Conservation (phyloP, 2,113 vertebrate species). For the Psophia crepitans region DNA sequence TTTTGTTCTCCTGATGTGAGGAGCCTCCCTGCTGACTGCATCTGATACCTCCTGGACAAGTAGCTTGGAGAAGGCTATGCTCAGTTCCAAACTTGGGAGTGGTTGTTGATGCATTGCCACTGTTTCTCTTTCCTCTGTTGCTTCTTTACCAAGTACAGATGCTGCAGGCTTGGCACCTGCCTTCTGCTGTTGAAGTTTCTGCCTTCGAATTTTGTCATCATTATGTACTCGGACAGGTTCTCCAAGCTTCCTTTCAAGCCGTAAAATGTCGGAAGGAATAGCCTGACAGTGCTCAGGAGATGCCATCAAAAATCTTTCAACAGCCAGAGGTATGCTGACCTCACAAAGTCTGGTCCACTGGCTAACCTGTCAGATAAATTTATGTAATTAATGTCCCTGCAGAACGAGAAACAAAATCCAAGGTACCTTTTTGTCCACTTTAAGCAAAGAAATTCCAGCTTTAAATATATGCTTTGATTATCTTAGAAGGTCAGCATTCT, state of each 20-base stretch:
- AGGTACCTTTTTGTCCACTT: neutral
- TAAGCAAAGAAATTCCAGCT: neutral
- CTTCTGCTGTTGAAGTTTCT: constrained; percentile 86
- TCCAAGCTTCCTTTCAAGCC: constrained; percentile 84
- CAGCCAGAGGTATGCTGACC: constrained; percentile 86
- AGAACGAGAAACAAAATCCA: neutral
- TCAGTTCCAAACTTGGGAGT: constrained; percentile 77
- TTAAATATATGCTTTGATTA: neutral
- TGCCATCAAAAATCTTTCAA: constrained; percentile 81
- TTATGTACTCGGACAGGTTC: constrained; percentile 96
- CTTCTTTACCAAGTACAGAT: neutral
- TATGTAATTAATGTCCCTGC: neutral
- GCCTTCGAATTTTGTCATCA: constrained; percentile 93
- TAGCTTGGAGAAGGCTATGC: constrained; percentile 84
- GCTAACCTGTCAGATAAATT: constrained; percentile 82
- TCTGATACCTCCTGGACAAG: constrained; percentile 65
- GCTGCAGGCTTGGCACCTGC: neutral
- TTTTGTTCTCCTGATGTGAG: constrained; percentile 87
- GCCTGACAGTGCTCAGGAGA: constrained; percentile 38
- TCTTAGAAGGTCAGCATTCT: neutral
- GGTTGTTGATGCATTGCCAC: neutral
- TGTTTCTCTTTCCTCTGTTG: neutral
- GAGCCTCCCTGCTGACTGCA: constrained; percentile 75
- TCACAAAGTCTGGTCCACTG: constrained; percentile 97
- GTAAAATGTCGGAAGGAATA: constrained; percentile 82